Evolutionary conservation across 2,797 vertebrate genomes (phyloP).

Genomic region (Trichosurus vulpecula): DNA sequence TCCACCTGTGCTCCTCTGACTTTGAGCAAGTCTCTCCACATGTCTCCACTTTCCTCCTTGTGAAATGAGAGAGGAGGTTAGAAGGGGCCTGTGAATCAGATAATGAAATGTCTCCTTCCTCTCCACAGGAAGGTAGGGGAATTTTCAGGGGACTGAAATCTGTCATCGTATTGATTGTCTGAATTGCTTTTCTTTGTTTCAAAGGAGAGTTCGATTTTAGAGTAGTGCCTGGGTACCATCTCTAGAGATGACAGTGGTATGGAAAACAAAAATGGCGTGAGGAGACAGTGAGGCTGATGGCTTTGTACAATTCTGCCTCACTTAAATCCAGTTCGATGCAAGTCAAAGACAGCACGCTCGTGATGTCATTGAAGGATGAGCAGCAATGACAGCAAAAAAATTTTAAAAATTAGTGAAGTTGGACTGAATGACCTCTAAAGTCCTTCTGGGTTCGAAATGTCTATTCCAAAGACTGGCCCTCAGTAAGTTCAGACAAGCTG

Average conservation of each 20-base stretch:
- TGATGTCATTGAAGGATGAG: neutral
- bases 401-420: neutral
- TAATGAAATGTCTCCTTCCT: neutral
- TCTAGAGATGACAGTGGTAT: neutral
- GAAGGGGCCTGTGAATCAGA: neutral
- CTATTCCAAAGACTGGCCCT: neutral
- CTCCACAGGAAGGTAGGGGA: no score
- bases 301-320: neutral
- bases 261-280: neutral
- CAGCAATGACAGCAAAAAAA: no score
- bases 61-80: neutral
- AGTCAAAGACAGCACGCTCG: neutral
- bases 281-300: neutral
- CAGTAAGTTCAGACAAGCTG: neutral
- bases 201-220: neutral
- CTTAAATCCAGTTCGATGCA: neutral
- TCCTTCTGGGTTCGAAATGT: neutral
- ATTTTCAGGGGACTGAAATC: neutral
- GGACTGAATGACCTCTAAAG: neutral
- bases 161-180: neutral
- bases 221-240: neutral
- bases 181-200: neutral
- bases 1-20: neutral
- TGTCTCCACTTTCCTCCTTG: neutral
- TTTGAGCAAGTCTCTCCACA: neutral